Percentiles rank a stretch among this genome's conserved stretches.
Evolutionary conservation across 2,113 vertebrate species (phyloP).

Genomic region (Galbula dea): DNA sequence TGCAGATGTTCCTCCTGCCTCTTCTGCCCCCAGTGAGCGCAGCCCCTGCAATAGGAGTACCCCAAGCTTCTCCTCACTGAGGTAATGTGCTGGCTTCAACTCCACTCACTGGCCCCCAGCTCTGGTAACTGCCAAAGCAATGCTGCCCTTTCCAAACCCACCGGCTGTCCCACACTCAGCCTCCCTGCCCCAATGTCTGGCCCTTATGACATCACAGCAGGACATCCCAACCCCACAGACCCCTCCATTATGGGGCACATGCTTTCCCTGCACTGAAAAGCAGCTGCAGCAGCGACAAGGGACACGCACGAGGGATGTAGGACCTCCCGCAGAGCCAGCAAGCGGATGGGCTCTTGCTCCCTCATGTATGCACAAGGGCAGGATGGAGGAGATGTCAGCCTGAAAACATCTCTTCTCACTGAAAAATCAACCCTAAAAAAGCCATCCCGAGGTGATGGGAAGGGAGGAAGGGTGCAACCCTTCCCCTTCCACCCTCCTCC

Average conservation of each 20-base stretch:
- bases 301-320: rapidly evolving
- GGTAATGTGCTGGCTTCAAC: background rate
- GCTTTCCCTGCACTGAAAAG: background rate
- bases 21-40: background rate
- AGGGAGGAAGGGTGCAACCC: background rate
- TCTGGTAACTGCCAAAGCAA: background rate
- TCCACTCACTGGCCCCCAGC: background rate
- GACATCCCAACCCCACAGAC: background rate
- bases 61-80: background rate
- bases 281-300: background rate
- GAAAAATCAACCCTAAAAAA: background rate
- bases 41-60: background rate
- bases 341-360: background rate
- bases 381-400: background rate
- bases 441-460: rapidly evolving
- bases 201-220: background rate
- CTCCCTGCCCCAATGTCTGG: background rate
- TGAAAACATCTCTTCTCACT: background rate
- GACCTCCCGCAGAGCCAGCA: background rate
- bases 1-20: background rate
- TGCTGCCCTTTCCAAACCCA: background rate
- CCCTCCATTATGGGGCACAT: background rate
- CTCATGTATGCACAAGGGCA: rapidly evolving
- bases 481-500: background rate
- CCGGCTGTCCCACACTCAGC: background rate